Evolutionary conservation across 2,888 invertebrate genomes (phyloP), one percentile per base, ranked within the genome.

Genomic region (Xestia ashworthii): DNA sequence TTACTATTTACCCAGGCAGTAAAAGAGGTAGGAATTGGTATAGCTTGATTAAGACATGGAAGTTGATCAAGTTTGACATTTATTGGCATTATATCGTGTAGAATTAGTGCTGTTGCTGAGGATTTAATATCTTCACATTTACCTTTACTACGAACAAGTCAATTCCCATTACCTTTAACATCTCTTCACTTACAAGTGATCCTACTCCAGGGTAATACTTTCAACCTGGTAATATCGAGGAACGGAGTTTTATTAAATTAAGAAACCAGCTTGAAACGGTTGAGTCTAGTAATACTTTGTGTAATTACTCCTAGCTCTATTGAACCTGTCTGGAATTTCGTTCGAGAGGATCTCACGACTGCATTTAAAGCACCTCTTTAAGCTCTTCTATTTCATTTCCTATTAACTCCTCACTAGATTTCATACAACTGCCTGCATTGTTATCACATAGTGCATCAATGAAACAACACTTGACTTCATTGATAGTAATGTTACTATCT

Each of bases 391-490:
- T 67, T 74, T 55, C 19, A 22, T 46, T 32, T 58, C 5, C n/a
- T 46, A 22, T 38, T 19, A 58, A 75, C 46, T 38, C 44, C 25
- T 60, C 11, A 64, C 11, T 73, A 66, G 44, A 69, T 73, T 68
- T 65, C n/a, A 62, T 50, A 60, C 19, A 44, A 41, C 58, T 46
- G 6, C 22, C 71, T 32, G 32, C 32, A 62, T 64, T 62, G 41
- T 78, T 75, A 87, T 79, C 75, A 69, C 9, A 5, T 9, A 46
- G 38, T 60, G 44, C 64, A 83, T 82, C 87, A 86, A 81, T 83
- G 72, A 73, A 88, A 69, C 68, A 66, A 53, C 74, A 81, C 80
- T 86, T 77, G 75, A 62, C 76, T 86, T 74, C 82, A 81, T 87
- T 87, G 80, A 83, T 80, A 81, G 66, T 74, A 74, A 76, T 68